A percentile compares a stretch with the other conserved stretches of the same genome.
phyloP scores from a whole-genome alignment of 37 sponge, comb jelly and placozoan species.

The Diacarnus erythraeanus region DNA sequence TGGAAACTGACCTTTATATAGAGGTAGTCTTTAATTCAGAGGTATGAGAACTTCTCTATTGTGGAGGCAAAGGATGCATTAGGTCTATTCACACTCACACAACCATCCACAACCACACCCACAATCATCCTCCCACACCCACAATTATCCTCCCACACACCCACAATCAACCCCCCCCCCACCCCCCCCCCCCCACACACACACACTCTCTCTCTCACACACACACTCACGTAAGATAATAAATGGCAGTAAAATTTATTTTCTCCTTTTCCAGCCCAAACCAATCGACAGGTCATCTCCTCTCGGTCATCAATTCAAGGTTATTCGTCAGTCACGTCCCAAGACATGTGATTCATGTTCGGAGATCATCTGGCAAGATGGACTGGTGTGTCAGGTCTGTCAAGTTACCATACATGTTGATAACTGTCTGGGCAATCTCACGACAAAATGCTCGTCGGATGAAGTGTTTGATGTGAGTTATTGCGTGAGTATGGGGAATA shows the following conservation, averaged over 20 bases:
- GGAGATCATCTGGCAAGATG: conserved; percentile 75
- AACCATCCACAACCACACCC: no score
- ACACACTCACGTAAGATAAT: neutral
- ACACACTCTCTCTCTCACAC: conserved; percentile 19
- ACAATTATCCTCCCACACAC: neutral
- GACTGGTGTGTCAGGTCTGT: conserved; percentile 33
- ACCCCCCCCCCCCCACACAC: conserved; percentile 29
- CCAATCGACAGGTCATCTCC: neutral
- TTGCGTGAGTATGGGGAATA: no score
- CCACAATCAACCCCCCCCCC: neutral
- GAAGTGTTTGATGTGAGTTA: neutral
- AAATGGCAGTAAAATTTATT: neutral
- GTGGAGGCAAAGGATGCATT: no score
- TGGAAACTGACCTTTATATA: no score
- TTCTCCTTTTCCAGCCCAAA: neutral
- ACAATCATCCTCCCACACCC: neutral
- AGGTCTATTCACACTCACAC: no score
- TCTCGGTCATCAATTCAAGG: conserved; percentile 53
- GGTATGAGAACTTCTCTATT: no score
- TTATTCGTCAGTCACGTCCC: conserved; percentile 28
- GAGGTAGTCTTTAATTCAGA: no score
- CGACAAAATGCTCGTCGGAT: neutral
- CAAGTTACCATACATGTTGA: conserved; percentile 13
- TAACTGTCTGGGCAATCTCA: neutral
- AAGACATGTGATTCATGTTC: conserved; percentile 51